A percentile compares a stretch with the other conserved stretches of the same genome.
Evolutionary conservation across 2,113 vertebrate species (phyloP).

Genomic region (Polypterus senegalus): DNA sequence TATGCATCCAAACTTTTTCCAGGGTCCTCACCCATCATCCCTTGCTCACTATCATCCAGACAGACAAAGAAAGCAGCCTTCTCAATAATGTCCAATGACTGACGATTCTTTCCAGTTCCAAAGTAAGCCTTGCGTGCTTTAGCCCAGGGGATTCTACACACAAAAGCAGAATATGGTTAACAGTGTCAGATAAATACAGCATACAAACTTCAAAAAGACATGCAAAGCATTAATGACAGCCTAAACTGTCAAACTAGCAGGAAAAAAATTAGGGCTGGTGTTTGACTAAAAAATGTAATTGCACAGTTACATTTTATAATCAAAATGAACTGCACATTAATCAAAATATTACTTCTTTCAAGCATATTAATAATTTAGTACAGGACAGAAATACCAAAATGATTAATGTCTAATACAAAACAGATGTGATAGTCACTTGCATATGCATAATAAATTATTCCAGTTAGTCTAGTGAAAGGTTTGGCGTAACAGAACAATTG

Average conservation of each 20-base stretch:
- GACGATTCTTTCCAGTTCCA: constrained; percentile 48
- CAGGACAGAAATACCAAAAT: too few species aligned
- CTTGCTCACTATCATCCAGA: constrained; percentile 60
- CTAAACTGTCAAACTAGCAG: too few species aligned
- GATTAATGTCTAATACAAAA: not conserved
- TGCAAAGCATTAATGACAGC: not conserved
- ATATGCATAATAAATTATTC: too few species aligned
- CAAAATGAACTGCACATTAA: not conserved
- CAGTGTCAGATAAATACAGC: not conserved
- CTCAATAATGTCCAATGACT: constrained; percentile 64
- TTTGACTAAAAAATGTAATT: not conserved
- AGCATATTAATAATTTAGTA: constrained; percentile 2
- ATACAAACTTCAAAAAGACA: too few species aligned
- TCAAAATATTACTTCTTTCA: not conserved
- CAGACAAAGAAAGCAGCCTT: constrained; percentile 73
- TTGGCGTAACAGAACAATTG: too few species aligned
- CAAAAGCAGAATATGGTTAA: too few species aligned
- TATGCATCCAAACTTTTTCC: constrained; percentile 56
- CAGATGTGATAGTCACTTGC: too few species aligned
- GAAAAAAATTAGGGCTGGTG: too few species aligned
- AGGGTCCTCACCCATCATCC: constrained; percentile 55
- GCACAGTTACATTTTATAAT: not conserved
- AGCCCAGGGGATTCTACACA: constrained; percentile 64
- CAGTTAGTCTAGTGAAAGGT: too few species aligned
- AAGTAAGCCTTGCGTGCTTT: constrained; percentile 53